Evolutionary conservation across 2,888 invertebrate genomes (phyloP), one percentile per base, ranked within the genome.

Genomic region (Tanytarsus gracilentus): DNA sequence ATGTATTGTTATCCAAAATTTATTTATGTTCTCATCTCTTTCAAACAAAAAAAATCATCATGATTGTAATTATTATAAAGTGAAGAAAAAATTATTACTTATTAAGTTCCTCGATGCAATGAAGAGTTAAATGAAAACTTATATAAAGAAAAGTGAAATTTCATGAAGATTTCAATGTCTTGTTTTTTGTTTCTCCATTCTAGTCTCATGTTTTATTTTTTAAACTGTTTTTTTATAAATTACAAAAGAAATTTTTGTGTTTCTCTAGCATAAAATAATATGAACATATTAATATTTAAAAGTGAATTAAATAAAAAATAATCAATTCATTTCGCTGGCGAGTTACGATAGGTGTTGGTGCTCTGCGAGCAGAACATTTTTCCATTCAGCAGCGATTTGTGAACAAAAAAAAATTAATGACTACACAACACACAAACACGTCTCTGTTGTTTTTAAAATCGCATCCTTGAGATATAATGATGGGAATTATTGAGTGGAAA

Each of bases 1-100:
- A 58, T 48, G 58, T 58, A 58, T 48, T 58, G 58, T 58, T 58
- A 58, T 58, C 58, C n/a, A 58, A 29, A 48, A 58, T 58, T 44
- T 58, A 58, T 48, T 58, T 58, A 58, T 58, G 58, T 58, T 58
- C 58, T 48, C 58, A 56, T 11, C 11, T 23, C 11, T 44, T n/a
- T n/a, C n/a, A n/a, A 44, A 44, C 23, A 55, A 11, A 8, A 36
- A 36, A 14, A 36, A 18, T 44, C 23, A 23, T 11, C 18, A 44
- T 23, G 21, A 44, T 48, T 44, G 58, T 58, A 58, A 58, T 48
- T 58, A 30, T 48, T 48, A 58, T 48, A 16, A 25, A 40, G 33
- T 39, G 23, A 51, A 9, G 30, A 53, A 36, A 33, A 36, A 55
- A 55, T 26, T 30, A 39, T 27, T 26, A 49, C 11, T 26, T 49